These are phyloP conservation scores for Parelbella ahira DNA, from an alignment of 2,888 invertebrate species.

Conservation along the genomic window DNA sequence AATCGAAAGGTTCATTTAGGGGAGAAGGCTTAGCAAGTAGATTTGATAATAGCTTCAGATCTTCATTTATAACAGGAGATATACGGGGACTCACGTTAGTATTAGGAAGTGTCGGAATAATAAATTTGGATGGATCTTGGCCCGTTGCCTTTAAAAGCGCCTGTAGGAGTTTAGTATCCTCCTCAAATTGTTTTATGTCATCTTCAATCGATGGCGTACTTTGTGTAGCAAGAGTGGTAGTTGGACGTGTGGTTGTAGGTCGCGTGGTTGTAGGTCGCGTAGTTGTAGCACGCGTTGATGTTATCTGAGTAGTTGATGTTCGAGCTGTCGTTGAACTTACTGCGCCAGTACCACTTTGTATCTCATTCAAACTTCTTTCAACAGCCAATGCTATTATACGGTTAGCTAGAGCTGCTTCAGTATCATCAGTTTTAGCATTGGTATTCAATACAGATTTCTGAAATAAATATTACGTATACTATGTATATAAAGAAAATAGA, in stretches of 20 bases:
- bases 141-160: constrained; percentile 70
- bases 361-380: constrained; percentile 71
- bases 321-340: constrained; percentile 40
- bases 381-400: constrained; percentile 78
- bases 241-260: constrained; percentile 43
- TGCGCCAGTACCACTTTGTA: constrained; percentile 54
- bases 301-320: constrained; percentile 38
- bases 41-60: constrained; percentile 58
- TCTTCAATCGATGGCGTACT: constrained; percentile 63
- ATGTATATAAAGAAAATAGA: too few relatives aligned
- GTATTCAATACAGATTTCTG: constrained; percentile 72
- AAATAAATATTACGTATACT: constrained; percentile 33
- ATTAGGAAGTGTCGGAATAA: constrained; percentile 60
- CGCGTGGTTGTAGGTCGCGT: constrained; percentile 47
- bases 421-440: constrained; percentile 57
- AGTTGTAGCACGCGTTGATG: constrained; percentile 35
- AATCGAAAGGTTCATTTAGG: constrained; percentile 57
- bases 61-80: constrained; percentile 42
- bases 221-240: constrained; percentile 42
- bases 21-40: constrained; percentile 62
- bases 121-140: constrained; percentile 69
- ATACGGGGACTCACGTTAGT: constrained; percentile 50
- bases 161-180: constrained; percentile 71
- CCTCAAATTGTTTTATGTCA: constrained; percentile 72
- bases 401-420: constrained; percentile 73